Base-by-base conservation (phyloP, 1,140 invertebrate species). In the Gonatopus flavifemur region DNA sequence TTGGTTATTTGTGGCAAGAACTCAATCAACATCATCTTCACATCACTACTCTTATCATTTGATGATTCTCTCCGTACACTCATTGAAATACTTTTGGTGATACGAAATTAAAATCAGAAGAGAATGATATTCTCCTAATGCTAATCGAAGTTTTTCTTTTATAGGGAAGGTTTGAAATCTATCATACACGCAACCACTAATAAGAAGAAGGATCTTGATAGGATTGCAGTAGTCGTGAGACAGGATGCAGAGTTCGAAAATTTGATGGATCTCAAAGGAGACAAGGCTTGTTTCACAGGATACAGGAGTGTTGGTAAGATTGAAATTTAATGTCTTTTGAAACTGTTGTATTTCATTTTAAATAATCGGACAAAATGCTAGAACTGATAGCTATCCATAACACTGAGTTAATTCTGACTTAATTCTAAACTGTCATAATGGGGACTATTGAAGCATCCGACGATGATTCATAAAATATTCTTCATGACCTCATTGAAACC, bases 181-280 rank as follows among this genome's bases (percentile, higher is more conserved):
- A 50, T 93, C 2, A 78, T 90, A 0, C 84, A 84, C 45, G 85
- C 90, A 66, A 80, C 81, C 12, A 77, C 83, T 0, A 78, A 80
- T 6, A 81, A 82, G 28, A 76, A 81, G 18, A 76, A 83, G 15
- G 79, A 86, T 60, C 80, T 83, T 18, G 83, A 86, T 59, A 78
- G 82, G 4, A 83, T 88, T 1, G 86, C 87, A 1, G 88, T 87
- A 0, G 80, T 94, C 6, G 84, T 90, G 0, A 85, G 79, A 53
- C 81, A 77, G n/a, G 71, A 82, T 57, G 81, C 86, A 0, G 71
- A 72, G 7, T 82, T 86, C 30, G 71, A 74, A 12, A 81, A 59
- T 8, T 75, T 90, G 32, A 64, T 76, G 32, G 84, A 90, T 63
- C 66, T 91, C 19, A 76, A 77, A 62, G 84, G 84, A 2, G 83